Evolutionary conservation across 1,140 invertebrate species (phyloP), one percentile per base, ranked within the genome.

Genomic region (Notospermus geniculatus): DNA sequence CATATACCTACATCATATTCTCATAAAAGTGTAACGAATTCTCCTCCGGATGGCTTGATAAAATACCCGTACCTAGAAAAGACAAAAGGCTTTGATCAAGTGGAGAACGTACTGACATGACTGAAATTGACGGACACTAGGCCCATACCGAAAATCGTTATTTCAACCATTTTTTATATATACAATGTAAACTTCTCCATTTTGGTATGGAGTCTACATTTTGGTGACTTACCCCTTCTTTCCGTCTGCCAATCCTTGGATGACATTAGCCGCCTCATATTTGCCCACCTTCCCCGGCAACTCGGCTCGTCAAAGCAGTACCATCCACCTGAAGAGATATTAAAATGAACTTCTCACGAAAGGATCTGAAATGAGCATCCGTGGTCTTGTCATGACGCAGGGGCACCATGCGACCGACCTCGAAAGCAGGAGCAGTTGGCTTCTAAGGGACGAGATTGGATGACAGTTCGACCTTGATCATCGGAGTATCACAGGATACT

Each of bases 1-100:
- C 39, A 43, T 43, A 19, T 56, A 86, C 86, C 86, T 85, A 89
- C 79, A 96, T 92, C 75, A 95, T 92, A 82, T 95, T 95, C 53
- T 92, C 91, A 70, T 89, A 89, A 85, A 91, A 92, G 88, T 91
- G 94, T 69, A 89, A 90, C 1, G 93, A 92, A 82, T 96, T 96
- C 71, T 93, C 91, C 70, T 88, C 85, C 0, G 89, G 87, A 73
- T 92, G 88, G 9, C 88, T 82, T 0, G 93, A 95, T 0, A 96
- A 77, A 32, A 96, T 88, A 13, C 93, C 93, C 28, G 89, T 89
- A 56, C 90, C 91, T 88, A 80, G 36, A 82, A 83, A 25, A 13
- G 11, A 19, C 39, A 11, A 43, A 11, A 43, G 19, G 39, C 39
- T 43, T 43, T 13, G 19, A 13, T 13, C 39, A 43, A 43, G 39